These are phyloP conservation scores for Arenaria interpres DNA, from an alignment of 2,113 vertebrate genomes.

Conservation along the genomic window DNA sequence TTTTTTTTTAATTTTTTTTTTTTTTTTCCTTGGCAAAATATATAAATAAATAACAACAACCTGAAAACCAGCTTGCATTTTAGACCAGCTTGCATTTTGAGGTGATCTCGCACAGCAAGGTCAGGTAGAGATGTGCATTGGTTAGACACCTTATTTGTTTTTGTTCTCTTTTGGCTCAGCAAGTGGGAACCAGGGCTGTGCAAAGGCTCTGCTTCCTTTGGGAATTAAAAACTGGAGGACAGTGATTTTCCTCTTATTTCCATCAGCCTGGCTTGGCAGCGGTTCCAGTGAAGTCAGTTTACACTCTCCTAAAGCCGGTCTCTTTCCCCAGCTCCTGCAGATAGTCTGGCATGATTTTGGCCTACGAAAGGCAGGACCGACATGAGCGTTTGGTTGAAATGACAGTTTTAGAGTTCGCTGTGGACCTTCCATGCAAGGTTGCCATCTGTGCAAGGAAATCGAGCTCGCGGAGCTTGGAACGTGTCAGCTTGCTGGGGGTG, in stretches of 20 bases:
- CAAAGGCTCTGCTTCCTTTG: conserved; percentile 5
- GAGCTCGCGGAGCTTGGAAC: conserved; percentile 23
- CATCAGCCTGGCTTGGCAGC: conserved; percentile 38
- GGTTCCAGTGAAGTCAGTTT: conserved; percentile 50
- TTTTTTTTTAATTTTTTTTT: too few species aligned
- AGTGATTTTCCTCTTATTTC: conserved; percentile 48
- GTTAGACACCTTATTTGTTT: background rate
- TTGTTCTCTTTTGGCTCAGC: background rate
- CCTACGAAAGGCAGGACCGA: conserved; percentile 7
- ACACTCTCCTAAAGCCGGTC: conserved; percentile 16
- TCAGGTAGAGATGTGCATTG: fast-evolving
- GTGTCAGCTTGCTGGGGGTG: conserved; percentile 1
- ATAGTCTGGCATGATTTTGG: conserved; percentile 33
- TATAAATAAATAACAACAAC: background rate
- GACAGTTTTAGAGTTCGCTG: conserved; percentile 22
- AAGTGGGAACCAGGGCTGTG: background rate
- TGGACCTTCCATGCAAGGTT: conserved; percentile 59
- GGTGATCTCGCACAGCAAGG: background rate
- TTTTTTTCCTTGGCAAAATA: background rate
- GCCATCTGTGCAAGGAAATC: conserved; percentile 63
- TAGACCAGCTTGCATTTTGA: background rate
- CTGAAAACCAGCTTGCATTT: background rate
- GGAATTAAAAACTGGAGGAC: conserved; percentile 17
- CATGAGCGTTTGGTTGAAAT: conserved; percentile 28
- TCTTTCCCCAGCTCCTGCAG: conserved; percentile 51